A percentile compares a stretch with the other conserved stretches of the same genome.
Evolutionary conservation across 2,888 invertebrate species (phyloP).

Genomic region (Hirtodrosophila confusa): DNA sequence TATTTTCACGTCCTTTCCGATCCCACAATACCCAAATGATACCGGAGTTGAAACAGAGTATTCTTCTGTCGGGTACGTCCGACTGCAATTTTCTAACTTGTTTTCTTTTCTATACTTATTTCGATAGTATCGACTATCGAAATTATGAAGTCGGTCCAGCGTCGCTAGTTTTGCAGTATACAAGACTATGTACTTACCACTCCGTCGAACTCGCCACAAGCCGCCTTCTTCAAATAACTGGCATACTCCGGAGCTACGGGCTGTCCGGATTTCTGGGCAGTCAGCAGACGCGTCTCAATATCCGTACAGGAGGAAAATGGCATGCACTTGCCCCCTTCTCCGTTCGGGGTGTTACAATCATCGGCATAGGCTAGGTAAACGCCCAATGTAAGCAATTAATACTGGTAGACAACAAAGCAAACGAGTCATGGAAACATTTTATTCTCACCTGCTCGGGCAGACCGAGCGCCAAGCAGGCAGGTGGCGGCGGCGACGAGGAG

Average conservation of each 20-base stretch:
- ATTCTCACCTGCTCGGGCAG: conserved; percentile 59
- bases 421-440: conserved; percentile 38
- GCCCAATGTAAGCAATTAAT: conserved; percentile 41
- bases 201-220: conserved; percentile 58
- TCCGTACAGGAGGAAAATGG: conserved; percentile 70
- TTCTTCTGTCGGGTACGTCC: no score
- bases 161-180: no score
- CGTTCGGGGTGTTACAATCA: conserved; percentile 61
- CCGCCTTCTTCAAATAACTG: conserved; percentile 44
- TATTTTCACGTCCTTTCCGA: no score
- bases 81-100: no score
- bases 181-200: conserved; percentile 40
- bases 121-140: no score
- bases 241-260: conserved; percentile 38
- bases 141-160: no score
- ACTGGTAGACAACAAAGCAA: conserved; percentile 11
- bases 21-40: no score
- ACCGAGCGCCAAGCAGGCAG: conserved; percentile 36
- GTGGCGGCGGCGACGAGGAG: conserved; percentile 21
- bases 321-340: conserved; percentile 64
- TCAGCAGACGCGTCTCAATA: conserved; percentile 50
- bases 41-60: no score
- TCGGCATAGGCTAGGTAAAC: conserved; percentile 65
- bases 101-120: no score
- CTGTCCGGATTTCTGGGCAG: conserved; percentile 26